Conservation (phyloP, 2,888 invertebrate species). For the Drosophila putrida region DNA sequence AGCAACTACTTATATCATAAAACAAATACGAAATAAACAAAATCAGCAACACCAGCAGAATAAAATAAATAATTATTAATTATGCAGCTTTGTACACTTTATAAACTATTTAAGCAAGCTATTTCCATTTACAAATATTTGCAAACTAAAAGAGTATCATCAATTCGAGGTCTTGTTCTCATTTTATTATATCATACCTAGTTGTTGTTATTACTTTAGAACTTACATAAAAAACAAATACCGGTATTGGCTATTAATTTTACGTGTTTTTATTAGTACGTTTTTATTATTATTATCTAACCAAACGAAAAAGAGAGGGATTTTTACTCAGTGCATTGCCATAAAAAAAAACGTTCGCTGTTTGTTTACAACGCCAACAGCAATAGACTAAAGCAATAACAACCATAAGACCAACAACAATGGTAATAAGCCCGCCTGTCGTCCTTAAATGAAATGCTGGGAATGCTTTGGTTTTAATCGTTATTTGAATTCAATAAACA, state of each 20-base stretch:
- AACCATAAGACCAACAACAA: neutral
- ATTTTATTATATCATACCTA: neutral
- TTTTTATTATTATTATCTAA: constrained; percentile 51
- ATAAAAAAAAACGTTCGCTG: constrained; percentile 25
- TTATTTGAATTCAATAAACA: constrained; percentile 2
- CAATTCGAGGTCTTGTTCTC: neutral
- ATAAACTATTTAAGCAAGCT: neutral
- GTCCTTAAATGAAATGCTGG: constrained; percentile 3
- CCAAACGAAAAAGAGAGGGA: constrained; percentile 6
- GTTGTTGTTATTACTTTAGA: neutral
- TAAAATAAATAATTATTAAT: neutral
- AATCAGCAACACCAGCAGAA: neutral
- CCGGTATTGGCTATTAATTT: constrained; percentile 39
- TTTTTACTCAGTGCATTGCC: constrained; percentile 6
- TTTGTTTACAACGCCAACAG: constrained; percentile 3
- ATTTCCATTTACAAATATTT: neutral
- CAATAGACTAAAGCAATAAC: neutral
- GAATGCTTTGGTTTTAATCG: constrained; percentile 2
- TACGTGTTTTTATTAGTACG: constrained; percentile 32
- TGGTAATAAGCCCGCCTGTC: neutral
- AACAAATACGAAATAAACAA: constrained; percentile 2
- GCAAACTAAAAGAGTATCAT: neutral
- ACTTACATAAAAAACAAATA: constrained; percentile 10
- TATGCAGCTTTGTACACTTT: neutral
- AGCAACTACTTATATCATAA: neutral